A percentile compares a stretch with the other conserved stretches of the same genome.
These are phyloP conservation scores for Silurus lanzhouensis DNA, from an alignment of 2,797 vertebrate species.

Conservation along the genomic window DNA sequence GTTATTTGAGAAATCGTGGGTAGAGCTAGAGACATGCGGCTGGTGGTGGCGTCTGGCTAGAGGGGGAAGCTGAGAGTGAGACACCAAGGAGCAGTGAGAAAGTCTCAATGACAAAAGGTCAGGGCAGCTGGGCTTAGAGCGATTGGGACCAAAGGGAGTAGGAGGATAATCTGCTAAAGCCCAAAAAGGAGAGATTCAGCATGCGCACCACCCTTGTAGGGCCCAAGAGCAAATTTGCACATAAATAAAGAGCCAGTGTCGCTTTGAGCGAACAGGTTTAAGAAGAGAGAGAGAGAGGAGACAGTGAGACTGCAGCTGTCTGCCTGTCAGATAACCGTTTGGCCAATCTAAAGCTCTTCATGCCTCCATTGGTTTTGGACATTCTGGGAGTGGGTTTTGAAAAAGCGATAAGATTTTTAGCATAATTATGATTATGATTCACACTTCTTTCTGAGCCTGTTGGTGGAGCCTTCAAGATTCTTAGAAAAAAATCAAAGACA, in stretches of 20 bases:
- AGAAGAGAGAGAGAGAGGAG: slow-evolving; percentile 60
- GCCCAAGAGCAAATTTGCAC: slow-evolving; percentile 85
- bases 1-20: slow-evolving; percentile 72
- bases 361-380: slow-evolving; percentile 36
- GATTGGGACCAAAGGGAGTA: slow-evolving; percentile 79
- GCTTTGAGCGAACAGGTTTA: slow-evolving; percentile 84
- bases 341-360: slow-evolving; percentile 38
- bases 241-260: slow-evolving; percentile 85
- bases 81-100: slow-evolving; percentile 60
- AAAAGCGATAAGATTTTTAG: slow-evolving; percentile 14
- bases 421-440: slow-evolving; percentile 2
- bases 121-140: slow-evolving; percentile 85
- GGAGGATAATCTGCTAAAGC: slow-evolving; percentile 91
- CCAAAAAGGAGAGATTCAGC: slow-evolving; percentile 79
- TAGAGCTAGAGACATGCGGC: slow-evolving; percentile 61
- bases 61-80: slow-evolving; percentile 67
- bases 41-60: slow-evolving; percentile 65
- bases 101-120: slow-evolving; percentile 88
- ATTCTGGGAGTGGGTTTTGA: slow-evolving; percentile 34
- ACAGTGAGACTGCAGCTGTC: slow-evolving; percentile 53
- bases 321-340: slow-evolving; percentile 46
- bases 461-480: not conserved
- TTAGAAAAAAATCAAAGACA: not conserved
- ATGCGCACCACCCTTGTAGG: slow-evolving; percentile 82
- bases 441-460: not conserved